Evolutionary conservation across 1,140 invertebrate genomes (phyloP).

Genomic region (Pseudomyrmex gracilis): DNA sequence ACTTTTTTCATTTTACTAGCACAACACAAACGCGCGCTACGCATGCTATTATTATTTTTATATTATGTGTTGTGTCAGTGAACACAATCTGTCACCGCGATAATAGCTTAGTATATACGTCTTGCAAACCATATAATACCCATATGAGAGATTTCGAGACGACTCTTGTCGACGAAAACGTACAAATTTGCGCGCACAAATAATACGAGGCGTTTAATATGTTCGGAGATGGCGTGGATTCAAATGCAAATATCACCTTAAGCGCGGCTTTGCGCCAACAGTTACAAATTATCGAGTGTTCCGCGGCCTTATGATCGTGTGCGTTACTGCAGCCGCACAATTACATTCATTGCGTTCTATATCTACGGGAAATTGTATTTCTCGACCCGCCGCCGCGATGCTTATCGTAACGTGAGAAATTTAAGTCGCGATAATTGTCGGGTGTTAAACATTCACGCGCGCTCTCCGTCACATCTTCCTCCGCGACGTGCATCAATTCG

Average conservation of each 20-base stretch:
- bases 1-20: no score
- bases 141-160: no score
- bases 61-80: no score
- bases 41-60: no score
- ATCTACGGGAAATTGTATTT: constrained; percentile 24
- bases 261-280: constrained; percentile 54
- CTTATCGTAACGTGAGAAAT: constrained; percentile 26
- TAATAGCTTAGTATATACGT: no score
- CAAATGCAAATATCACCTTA: constrained; percentile 56
- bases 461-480: constrained; percentile 1
- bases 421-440: constrained; percentile 43
- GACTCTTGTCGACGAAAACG: constrained; percentile 4
- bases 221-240: constrained; percentile 49
- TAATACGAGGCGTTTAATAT: constrained; percentile 35
- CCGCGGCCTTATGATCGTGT: constrained; percentile 22
- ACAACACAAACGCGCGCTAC: no score
- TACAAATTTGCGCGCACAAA: constrained; percentile 52
- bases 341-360: constrained; percentile 35
- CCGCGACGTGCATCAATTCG: not conserved
- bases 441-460: constrained; percentile 15
- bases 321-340: not conserved
- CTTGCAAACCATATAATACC: no score
- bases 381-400: not conserved
- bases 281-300: constrained; percentile 49
- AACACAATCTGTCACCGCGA: no score